These are phyloP conservation scores for Nomada ruficornis DNA, from an alignment of 2,888 invertebrate genomes.

Conservation along the genomic window DNA sequence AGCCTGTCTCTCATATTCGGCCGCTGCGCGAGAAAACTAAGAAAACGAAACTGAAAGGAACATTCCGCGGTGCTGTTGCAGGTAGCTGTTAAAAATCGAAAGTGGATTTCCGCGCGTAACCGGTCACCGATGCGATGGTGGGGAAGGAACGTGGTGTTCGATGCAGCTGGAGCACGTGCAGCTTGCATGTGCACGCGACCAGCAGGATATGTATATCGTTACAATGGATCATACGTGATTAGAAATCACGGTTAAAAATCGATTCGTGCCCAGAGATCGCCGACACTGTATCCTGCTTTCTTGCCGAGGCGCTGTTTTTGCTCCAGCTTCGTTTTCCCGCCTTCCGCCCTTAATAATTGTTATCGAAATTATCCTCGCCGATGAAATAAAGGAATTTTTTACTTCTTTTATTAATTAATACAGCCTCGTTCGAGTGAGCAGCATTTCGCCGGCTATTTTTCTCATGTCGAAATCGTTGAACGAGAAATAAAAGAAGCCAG, in stretches of 20 bases:
- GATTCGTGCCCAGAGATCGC: slow-evolving; percentile 63
- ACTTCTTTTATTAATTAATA: too few relatives aligned
- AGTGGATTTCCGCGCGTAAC: slow-evolving; percentile 62
- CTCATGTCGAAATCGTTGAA: background rate
- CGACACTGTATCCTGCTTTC: slow-evolving; percentile 38
- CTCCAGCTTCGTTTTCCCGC: background rate
- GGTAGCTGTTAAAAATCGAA: slow-evolving; percentile 60
- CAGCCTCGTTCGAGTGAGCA: too few relatives aligned
- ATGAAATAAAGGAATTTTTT: background rate
- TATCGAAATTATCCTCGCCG: background rate
- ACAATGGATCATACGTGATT: slow-evolving; percentile 60
- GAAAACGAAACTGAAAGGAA: slow-evolving; percentile 41
- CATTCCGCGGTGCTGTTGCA: slow-evolving; percentile 26
- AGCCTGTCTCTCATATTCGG: background rate
- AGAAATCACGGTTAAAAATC: slow-evolving; percentile 61
- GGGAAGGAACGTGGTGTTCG: slow-evolving; percentile 25
- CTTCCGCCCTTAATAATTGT: background rate
- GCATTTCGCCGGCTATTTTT: background rate
- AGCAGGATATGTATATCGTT: slow-evolving; percentile 67
- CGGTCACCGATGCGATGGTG: slow-evolving; percentile 24
- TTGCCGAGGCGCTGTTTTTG: background rate
- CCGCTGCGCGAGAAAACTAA: slow-evolving; percentile 8
- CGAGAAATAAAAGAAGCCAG: background rate
- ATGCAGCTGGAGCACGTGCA: slow-evolving; percentile 60
- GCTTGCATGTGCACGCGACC: slow-evolving; percentile 63